Conservation (phyloP, 1,140 invertebrate genomes). For the Thaumatotibia leucotreta region DNA sequence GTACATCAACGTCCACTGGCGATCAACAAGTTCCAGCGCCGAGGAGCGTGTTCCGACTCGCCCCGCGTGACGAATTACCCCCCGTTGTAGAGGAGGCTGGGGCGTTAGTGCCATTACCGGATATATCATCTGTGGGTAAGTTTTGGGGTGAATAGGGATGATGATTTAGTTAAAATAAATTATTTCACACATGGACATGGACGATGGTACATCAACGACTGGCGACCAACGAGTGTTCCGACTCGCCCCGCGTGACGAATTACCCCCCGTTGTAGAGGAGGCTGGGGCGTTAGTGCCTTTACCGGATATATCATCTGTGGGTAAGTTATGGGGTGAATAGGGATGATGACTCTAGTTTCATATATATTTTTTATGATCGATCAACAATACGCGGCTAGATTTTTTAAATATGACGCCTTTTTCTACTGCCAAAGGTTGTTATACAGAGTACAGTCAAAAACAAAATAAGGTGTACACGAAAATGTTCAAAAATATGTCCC, state of each 20-base stretch:
- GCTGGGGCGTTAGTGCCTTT: slow-evolving; percentile 12
- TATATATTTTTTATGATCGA: too few relatives aligned
- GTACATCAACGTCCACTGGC: slow-evolving; percentile 46
- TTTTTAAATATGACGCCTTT: too few relatives aligned
- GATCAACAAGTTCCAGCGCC: slow-evolving; percentile 55
- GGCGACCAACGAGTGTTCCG: slow-evolving; percentile 46
- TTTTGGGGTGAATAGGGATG: too few relatives aligned
- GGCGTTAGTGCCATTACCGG: neutral
- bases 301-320: neutral
- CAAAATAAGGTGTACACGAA: too few relatives aligned
- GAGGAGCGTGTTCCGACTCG: neutral
- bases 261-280: neutral
- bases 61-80: slow-evolving; percentile 9
- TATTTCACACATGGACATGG: slow-evolving; percentile 51
- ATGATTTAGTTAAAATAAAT: too few relatives aligned
- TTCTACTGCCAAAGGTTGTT: too few relatives aligned
- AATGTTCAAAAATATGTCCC: too few relatives aligned
- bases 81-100: slow-evolving; percentile 15
- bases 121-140: neutral
- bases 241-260: slow-evolving; percentile 5
- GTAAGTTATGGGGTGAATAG: too few relatives aligned
- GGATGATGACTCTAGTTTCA: too few relatives aligned
- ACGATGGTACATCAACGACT: slow-evolving; percentile 48
- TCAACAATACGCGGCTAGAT: too few relatives aligned
- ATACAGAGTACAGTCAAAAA: too few relatives aligned